phyloP scores from a whole-genome alignment of 2,113 vertebrate species.

The Gopherus evgoodei region DNA sequence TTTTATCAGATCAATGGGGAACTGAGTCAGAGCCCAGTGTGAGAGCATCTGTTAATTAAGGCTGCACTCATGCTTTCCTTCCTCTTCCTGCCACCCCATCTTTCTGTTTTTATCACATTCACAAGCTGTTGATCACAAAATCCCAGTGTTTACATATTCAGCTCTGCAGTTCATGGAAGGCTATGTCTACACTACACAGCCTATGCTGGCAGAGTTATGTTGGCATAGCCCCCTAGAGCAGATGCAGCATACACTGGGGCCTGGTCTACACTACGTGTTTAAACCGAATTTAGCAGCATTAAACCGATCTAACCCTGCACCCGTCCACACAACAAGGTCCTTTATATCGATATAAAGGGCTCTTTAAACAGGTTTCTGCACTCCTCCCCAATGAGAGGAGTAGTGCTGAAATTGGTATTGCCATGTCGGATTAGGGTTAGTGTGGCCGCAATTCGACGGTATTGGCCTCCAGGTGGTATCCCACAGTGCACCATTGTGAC shows the following conservation, averaged over 20 bases:
- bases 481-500: too few relatives aligned
- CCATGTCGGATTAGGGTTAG: too few relatives aligned
- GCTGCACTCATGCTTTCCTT: neutral
- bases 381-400: too few relatives aligned
- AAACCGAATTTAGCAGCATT: too few relatives aligned
- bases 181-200: neutral
- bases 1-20: conserved; percentile 7
- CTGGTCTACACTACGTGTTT: too few relatives aligned
- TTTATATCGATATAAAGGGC: too few relatives aligned
- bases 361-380: too few relatives aligned
- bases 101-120: conserved; percentile 25
- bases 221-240: neutral
- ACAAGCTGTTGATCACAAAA: conserved; percentile 1
- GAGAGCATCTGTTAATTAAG: conserved; percentile 42
- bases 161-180: neutral
- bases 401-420: too few relatives aligned
- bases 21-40: conserved; percentile 39
- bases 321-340: too few relatives aligned
- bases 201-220: neutral
- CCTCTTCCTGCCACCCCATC: neutral
- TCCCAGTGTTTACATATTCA: neutral
- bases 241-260: neutral
- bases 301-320: too few relatives aligned
- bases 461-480: too few relatives aligned
- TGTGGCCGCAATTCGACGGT: too few relatives aligned